Evolutionary conservation across 2,888 invertebrate species (phyloP).

Genomic region (Elmis aenea): DNA sequence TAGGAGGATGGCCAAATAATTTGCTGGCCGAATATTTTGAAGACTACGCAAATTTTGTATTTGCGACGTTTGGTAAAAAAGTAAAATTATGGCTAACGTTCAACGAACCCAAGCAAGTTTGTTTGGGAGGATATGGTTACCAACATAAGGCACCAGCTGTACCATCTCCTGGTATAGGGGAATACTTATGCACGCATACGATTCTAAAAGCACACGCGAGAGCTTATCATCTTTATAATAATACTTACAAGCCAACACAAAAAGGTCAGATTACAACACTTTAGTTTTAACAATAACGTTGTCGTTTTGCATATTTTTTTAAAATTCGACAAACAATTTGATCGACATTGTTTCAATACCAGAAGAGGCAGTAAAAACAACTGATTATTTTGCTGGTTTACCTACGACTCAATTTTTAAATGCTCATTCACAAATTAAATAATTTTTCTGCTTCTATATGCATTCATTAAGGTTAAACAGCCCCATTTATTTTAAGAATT

Average conservation of each 20-base stretch:
- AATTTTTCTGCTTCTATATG: too few relatives aligned
- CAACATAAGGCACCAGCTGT: constrained; percentile 38
- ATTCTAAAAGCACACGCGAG: constrained; percentile 60
- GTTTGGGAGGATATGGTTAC: constrained; percentile 31
- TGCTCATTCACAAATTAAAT: too few relatives aligned
- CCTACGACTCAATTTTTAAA: too few relatives aligned
- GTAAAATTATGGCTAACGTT: constrained; percentile 50
- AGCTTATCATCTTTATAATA: constrained; percentile 58
- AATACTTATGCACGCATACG: constrained; percentile 60
- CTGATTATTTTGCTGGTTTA: too few relatives aligned
- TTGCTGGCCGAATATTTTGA: constrained; percentile 50
- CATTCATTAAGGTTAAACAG: too few relatives aligned
- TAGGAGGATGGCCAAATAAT: constrained; percentile 61
- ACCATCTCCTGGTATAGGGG: constrained; percentile 48
- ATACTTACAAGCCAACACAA: constrained; percentile 51
- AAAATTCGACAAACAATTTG: too few relatives aligned
- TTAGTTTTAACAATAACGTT: neutral
- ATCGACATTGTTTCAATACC: neutral
- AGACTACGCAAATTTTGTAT: constrained; percentile 47
- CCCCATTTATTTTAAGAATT: too few relatives aligned
- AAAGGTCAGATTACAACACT: constrained; percentile 43
- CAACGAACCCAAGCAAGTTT: constrained; percentile 46
- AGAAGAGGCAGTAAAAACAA: too few relatives aligned
- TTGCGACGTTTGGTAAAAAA: constrained; percentile 24
- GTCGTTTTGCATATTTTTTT: too few relatives aligned